A percentile compares a stretch with the other conserved stretches of the same genome.
phyloP scores from a whole-genome alignment of 2,888 invertebrate species.

The Criorhina ranunculi region DNA sequence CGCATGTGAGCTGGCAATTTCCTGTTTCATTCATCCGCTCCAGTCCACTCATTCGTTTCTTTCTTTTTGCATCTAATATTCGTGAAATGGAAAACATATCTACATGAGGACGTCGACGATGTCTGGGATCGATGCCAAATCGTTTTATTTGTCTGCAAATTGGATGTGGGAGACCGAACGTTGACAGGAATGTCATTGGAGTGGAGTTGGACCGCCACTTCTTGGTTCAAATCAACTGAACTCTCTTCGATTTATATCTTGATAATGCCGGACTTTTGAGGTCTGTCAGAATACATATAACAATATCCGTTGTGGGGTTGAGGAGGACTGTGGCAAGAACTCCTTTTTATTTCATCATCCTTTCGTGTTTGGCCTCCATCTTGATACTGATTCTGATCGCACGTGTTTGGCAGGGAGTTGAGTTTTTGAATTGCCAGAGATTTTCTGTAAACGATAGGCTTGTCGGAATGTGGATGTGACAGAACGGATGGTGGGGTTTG shows the following conservation, averaged over 20 bases:
- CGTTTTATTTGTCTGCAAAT: slow-evolving; percentile 71
- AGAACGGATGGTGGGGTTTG: background rate
- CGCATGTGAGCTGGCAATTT: slow-evolving; percentile 70
- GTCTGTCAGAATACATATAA: slow-evolving; percentile 41
- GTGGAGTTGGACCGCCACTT: slow-evolving; percentile 28
- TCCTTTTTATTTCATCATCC: slow-evolving; percentile 33
- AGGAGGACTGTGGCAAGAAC: slow-evolving; percentile 6
- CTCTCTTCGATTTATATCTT: slow-evolving; percentile 48
- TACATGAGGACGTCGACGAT: slow-evolving; percentile 50
- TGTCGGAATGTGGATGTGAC: slow-evolving; percentile 41
- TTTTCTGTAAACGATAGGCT: slow-evolving; percentile 69
- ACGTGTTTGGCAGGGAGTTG: slow-evolving; percentile 71
- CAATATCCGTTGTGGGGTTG: slow-evolving; percentile 37
- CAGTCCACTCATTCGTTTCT: slow-evolving; percentile 36
- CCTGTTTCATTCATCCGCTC: slow-evolving; percentile 66
- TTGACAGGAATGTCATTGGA: slow-evolving; percentile 65
- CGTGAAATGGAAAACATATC: slow-evolving; percentile 60
- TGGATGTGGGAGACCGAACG: slow-evolving; percentile 58
- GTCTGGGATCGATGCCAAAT: slow-evolving; percentile 74
- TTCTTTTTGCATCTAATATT: slow-evolving; percentile 57
- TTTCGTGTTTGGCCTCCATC: slow-evolving; percentile 34
- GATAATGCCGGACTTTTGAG: slow-evolving; percentile 53
- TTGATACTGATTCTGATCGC: slow-evolving; percentile 71
- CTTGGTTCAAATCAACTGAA: slow-evolving; percentile 32
- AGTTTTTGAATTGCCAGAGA: slow-evolving; percentile 61